Conservation (phyloP, 2,888 invertebrate species). For the Pammene fasciana region DNA sequence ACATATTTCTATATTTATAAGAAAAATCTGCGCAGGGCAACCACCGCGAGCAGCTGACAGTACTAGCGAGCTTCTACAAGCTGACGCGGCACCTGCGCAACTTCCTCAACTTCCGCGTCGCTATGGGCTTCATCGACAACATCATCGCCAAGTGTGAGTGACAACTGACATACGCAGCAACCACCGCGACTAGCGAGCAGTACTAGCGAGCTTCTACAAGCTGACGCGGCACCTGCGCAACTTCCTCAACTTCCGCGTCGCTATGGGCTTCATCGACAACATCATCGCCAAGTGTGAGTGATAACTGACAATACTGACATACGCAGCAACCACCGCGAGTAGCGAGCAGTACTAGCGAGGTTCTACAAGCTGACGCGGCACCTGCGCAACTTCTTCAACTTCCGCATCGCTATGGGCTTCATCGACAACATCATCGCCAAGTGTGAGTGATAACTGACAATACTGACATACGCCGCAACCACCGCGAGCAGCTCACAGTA, state of each 20-base stretch:
- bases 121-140: conserved; percentile 98
- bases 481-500: conserved; percentile 93
- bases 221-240: conserved; percentile 92
- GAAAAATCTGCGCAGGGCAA: conserved; percentile 84
- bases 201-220: conserved; percentile 94
- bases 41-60: conserved; percentile 92
- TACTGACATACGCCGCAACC: too few relatives aligned
- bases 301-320: too few relatives aligned
- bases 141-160: conserved; percentile 96
- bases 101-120: conserved; percentile 94
- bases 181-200: conserved; percentile 92
- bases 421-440: conserved; percentile 98
- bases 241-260: conserved; percentile 94
- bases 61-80: conserved; percentile 94
- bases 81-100: conserved; percentile 92
- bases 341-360: conserved; percentile 92
- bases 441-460: too few relatives aligned
- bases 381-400: conserved; percentile 93
- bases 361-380: conserved; percentile 95
- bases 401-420: conserved; percentile 95
- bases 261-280: conserved; percentile 98
- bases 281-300: conserved; percentile 96
- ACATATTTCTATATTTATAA: too few relatives aligned
- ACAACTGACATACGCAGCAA: too few relatives aligned
- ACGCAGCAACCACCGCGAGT: conserved; percentile 94